Evolutionary conservation across 92 coral and sea anemone genomes (phyloP).

Genomic region (Epizoanthus ramosus): DNA sequence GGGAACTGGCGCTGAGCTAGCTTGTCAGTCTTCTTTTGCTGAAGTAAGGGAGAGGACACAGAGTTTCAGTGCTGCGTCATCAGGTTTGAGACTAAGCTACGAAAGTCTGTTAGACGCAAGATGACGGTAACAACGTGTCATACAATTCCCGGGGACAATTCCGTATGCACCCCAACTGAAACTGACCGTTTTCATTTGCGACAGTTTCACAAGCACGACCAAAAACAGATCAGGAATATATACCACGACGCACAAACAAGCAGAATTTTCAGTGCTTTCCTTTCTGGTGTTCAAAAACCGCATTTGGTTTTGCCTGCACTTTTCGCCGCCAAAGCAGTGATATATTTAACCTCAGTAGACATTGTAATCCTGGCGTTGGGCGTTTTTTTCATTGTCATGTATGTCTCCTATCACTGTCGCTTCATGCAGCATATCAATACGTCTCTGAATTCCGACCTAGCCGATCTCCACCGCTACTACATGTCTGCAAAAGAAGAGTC

Average conservation of each 20-base stretch:
- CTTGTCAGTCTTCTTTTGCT: constrained; percentile 5
- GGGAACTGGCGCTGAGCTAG: background rate
- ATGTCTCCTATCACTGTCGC: constrained; percentile 55
- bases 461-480: constrained; percentile 56
- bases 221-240: constrained; percentile 35
- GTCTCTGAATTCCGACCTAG: constrained; percentile 71
- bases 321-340: constrained; percentile 29
- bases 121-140: constrained; percentile 7
- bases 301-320: constrained; percentile 52
- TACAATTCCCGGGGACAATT: background rate
- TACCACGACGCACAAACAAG: constrained; percentile 65
- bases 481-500: constrained; percentile 64
- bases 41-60: background rate
- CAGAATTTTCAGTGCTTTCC: constrained; percentile 60
- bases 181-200: constrained; percentile 9
- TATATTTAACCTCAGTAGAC: constrained; percentile 24
- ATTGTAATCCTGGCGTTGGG: constrained; percentile 22
- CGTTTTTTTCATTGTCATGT: constrained; percentile 38
- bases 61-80: background rate
- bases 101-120: background rate
- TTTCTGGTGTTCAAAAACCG: constrained; percentile 54
- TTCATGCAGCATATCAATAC: constrained; percentile 65
- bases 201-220: constrained; percentile 41
- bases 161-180: background rate
- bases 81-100: background rate